Percentiles rank a stretch among this genome's conserved stretches.
These are phyloP conservation scores for Ypsolopha sequella DNA, from an alignment of 2,888 invertebrate species.

Conservation along the genomic window DNA sequence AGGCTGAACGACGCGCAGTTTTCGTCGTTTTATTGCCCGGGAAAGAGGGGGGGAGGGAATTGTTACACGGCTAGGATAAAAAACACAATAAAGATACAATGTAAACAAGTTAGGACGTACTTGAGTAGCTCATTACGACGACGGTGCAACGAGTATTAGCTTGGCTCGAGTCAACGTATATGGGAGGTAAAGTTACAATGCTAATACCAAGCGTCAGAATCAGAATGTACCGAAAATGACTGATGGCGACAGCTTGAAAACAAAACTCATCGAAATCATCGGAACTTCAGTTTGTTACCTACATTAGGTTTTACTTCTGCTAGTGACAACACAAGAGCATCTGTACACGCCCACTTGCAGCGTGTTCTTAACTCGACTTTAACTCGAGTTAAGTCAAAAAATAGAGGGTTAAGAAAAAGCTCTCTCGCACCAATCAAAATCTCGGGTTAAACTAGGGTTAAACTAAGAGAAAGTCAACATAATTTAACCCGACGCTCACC, in stretches of 20 bases:
- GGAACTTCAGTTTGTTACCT: too few species aligned
- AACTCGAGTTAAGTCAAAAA: too few species aligned
- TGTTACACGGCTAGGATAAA: slow-evolving; percentile 60
- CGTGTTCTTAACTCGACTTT: too few species aligned
- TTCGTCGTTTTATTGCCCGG: slow-evolving; percentile 46
- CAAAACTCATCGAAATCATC: too few species aligned
- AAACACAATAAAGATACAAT: slow-evolving; percentile 71
- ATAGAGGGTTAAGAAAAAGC: too few species aligned
- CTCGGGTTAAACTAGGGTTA: too few species aligned
- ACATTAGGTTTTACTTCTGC: too few species aligned
- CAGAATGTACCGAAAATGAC: not conserved
- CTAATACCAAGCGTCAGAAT: not conserved
- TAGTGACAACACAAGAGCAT: too few species aligned
- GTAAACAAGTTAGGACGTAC: slow-evolving; percentile 69
- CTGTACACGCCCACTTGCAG: too few species aligned
- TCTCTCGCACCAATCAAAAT: too few species aligned
- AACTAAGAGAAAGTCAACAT: too few species aligned
- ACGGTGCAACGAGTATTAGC: slow-evolving; percentile 60
- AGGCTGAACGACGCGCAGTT: slow-evolving; percentile 29
- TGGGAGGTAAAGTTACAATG: slow-evolving; percentile 2
- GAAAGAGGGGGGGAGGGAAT: slow-evolving; percentile 34
- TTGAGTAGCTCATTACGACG: slow-evolving; percentile 67
- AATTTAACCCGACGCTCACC: too few species aligned
- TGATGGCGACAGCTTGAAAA: not conserved
- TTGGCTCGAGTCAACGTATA: slow-evolving; percentile 30